Base-by-base conservation (phyloP, 2,888 invertebrate species). In the Chrysina gloriosa region DNA sequence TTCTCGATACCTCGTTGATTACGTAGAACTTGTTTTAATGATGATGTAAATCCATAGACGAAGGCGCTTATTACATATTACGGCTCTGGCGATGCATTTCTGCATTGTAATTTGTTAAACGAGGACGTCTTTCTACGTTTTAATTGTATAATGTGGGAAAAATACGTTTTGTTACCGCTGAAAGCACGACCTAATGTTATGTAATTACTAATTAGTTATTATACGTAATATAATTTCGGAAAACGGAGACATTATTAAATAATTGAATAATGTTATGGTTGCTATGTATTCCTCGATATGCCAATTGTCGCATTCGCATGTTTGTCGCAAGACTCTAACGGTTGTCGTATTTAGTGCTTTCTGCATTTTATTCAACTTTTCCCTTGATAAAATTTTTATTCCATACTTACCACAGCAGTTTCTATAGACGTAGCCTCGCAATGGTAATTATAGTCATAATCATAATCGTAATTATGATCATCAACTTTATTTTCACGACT, bases 11-110 rank as follows among this genome's bases (percentile, higher is more conserved):
- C 2, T 11, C 23, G 34, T 23, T 14, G 23, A 36, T 56, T 54
- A 54, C 54, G 54, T 54, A 36, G 21, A 54, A 54, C 31, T 34
- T 54, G 21, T 54, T 54, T 54, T 54, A 56, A 56, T 56, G 36
- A 11, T n/a, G n/a, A 47, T 21, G 9, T 21, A 23, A 11, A 23
- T 25, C 14, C 25, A 9, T 6, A 48, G 48, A 25, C 11, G 25
- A 11, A 48, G 48, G 48, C 11, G 25, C 25, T 48, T 48, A 48
- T 48, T 48, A n/a, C n/a, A n/a, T n/a, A 48, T 48, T 48, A 25
- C 25, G 1, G 48, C 6, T 23, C n/a, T 4, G 9, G 21, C 11
- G 34, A 36, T 23, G 36, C 11, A 21, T 19, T 23, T 21, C 36
- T 39, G 56, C 36, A 19, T 36, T 56, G 56, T 56, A 56, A 34